A percentile compares a stretch with the other conserved stretches of the same genome.
Evolutionary conservation across 1,140 invertebrate genomes (phyloP).

Genomic region (Aethina tumida): DNA sequence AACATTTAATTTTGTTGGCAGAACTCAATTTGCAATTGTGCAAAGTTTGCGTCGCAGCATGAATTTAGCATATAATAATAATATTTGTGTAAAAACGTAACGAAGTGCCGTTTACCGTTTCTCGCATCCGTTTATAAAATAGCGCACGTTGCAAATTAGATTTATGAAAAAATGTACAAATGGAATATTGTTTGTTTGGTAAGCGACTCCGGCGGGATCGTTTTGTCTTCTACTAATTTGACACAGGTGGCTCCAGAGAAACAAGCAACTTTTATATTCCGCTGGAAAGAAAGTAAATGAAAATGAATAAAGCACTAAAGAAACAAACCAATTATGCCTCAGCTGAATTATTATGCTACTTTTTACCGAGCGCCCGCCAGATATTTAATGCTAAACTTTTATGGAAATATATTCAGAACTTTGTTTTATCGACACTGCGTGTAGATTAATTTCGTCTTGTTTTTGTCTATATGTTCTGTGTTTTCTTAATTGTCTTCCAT

Average conservation of each 20-base stretch:
- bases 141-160: conserved; percentile 19
- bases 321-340: conserved; percentile 8
- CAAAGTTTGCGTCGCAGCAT: no score
- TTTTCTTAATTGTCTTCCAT: no score
- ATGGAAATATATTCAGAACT: no score
- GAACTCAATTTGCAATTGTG: no score
- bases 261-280: conserved; percentile 15
- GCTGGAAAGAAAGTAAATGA: conserved; percentile 13
- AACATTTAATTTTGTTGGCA: no score
- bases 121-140: conserved; percentile 16
- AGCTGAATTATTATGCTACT: conserved; percentile 8
- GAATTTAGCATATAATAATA: no score
- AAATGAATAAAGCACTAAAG: conserved; percentile 15
- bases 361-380: no score
- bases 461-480: no score
- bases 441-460: no score
- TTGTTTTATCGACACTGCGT: no score
- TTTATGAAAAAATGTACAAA: conserved; percentile 22
- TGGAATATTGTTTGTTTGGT: conserved; percentile 19
- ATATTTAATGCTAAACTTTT: no score
- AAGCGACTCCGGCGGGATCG: conserved; percentile 20
- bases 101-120: conserved; percentile 14
- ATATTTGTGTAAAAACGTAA: conserved; percentile 9
- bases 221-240: conserved; percentile 28
- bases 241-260: conserved; percentile 24